Base-by-base conservation (phyloP, 2,888 invertebrate genomes). In the Elegia similella region DNA sequence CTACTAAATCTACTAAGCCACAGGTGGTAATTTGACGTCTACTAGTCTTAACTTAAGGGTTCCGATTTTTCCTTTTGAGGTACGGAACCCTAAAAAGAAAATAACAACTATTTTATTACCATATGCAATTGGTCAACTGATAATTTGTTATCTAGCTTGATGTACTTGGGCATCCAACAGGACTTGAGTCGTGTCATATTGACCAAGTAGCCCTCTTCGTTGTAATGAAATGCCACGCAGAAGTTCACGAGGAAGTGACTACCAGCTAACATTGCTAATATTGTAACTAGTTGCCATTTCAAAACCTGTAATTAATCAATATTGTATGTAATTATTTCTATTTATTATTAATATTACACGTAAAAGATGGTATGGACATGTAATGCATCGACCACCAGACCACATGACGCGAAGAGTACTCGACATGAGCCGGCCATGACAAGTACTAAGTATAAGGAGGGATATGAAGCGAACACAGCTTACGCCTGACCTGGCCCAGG, bases 211-310 rank as follows among this genome's bases (percentile, higher is more conserved):
- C 61, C 59, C 0, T 56, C 30, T 0, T 42, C n/a, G 47, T 77
- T 71, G 65, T 82, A 86, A 0, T 64, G 34, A 38, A 80, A 80
- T 1, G 68, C 46, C 1, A 87, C 69, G 52, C 87, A 88, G 38
- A 70, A 66, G 15, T 60, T 64, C 38, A 85, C 75, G 16, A 86
- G 65, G 50, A 64, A 86, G 7, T 84, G 81, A 50, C 78, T 78
- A 0, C 70, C 65, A 2, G 70, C 75, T 2, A 85, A 59, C 59
- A 80, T 62, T 0, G 77, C 53, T 0, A 87, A 60, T 16, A 84
- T 10, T 10, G 72, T 67, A 0, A 84, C 64, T 0, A 82, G 52
- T 65, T 84, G 82, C 84, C 84, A 85, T 66, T 88, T 88, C 10
- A 84, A 2, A 56, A 86, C 80, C 86, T 86, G 62, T 7, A 65